Base-by-base conservation (phyloP, 1,140 invertebrate species). In the Bicyclus anynana region DNA sequence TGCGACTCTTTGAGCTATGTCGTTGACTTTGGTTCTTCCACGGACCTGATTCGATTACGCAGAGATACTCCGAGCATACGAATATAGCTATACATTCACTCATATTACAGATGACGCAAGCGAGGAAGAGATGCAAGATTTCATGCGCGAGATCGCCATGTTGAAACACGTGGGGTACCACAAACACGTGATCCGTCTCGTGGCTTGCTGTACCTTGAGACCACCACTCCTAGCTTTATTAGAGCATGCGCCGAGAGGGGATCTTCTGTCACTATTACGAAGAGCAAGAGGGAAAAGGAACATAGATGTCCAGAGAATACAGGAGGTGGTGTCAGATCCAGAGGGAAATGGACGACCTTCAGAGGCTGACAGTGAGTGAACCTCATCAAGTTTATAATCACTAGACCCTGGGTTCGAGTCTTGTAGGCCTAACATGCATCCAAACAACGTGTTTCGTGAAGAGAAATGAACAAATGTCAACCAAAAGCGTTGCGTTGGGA, bases 171-270 rank as follows among this genome's bases (percentile, higher is more conserved):
- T 95, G 1, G 95, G 94, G 0, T 84, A 89, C 0, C 96, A 97
- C 82, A 90, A 91, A 10, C 94, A 97, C 80, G 91, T 97, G 18
- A 94, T 97, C 3, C 90, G 90, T 42, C 88, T 97, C 40, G 77
- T 97, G 2, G 95, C 93, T 0, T 97, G 94, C 69, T 96, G 95
- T 66, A 95, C 94, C 1, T 82, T 89, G n/a, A 79, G 88, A 37
- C 85, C 91, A 59, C 95, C 92, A 12, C 91, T 90, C 69, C 92
- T 93, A 27, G 92, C 96, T 47, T 89, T 97, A 0, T 91, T 97
- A 84, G 95, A 97, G 73, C 96, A 94, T 69, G 92, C 95, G 13
- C 92, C 94, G 0, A 92, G 92, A 52, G 95, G 95, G 2, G 95
- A 95, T 80, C 84, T 97, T 38, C 92, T 95, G 47, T 90, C 89